Percentiles rank a stretch among this genome's conserved stretches.
These are phyloP conservation scores for Zygogramma bicolorata DNA, from an alignment of 2,888 invertebrate species.

Conservation along the genomic window DNA sequence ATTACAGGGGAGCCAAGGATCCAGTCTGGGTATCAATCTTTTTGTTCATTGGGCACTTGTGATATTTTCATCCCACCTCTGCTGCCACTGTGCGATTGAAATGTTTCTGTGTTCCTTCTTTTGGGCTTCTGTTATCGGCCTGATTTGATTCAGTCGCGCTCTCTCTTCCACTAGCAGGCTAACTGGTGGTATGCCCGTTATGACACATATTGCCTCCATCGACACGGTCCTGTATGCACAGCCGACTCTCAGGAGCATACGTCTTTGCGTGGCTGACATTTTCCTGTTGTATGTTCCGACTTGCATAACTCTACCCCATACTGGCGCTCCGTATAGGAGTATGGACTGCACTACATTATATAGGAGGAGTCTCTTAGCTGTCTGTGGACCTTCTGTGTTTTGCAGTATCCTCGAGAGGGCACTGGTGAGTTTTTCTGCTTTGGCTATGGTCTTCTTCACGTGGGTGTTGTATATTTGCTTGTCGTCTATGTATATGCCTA, in stretches of 20 bases:
- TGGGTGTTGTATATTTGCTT: neutral
- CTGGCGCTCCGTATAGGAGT: slow-evolving; percentile 17
- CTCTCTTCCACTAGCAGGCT: neutral
- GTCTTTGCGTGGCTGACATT: neutral
- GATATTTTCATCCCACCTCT: too few relatives aligned
- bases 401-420: neutral
- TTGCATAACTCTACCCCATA: neutral
- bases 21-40: too few relatives aligned
- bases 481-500: slow-evolving; percentile 10
- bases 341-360: neutral
- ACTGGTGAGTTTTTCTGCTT: too few relatives aligned
- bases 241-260: neutral
- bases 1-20: too few relatives aligned
- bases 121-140: too few relatives aligned
- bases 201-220: neutral
- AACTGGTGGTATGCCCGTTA: neutral
- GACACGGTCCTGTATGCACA: neutral
- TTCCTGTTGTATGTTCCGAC: neutral
- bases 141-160: too few relatives aligned
- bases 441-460: too few relatives aligned
- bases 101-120: too few relatives aligned
- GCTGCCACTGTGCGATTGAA: too few relatives aligned
- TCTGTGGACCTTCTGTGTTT: neutral
- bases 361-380: neutral
- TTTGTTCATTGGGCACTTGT: too few relatives aligned